phyloP scores from a whole-genome alignment of 2,797 vertebrate species.

The Oryzias dopingdopingensis region DNA sequence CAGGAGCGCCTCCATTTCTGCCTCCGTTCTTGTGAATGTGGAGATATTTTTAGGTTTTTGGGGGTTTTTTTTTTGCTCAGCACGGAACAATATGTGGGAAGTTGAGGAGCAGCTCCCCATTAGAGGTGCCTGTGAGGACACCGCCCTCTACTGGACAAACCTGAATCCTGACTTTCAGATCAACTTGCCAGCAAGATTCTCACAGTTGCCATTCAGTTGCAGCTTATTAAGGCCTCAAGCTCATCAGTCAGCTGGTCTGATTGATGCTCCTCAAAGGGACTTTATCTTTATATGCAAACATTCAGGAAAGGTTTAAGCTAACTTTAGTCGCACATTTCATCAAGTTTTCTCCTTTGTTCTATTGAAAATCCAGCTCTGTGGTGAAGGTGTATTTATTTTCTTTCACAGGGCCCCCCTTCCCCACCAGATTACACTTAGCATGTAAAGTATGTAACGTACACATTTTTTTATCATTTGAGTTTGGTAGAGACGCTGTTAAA shows the following conservation, averaged over 20 bases:
- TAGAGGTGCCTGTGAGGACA: constrained; percentile 1
- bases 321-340: too few species aligned
- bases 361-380: constrained; percentile 70
- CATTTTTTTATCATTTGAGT: constrained; percentile 63
- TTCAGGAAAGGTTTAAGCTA: not conserved
- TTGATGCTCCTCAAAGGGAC: constrained; percentile 38
- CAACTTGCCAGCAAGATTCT: not conserved
- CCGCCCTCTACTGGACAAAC: constrained; percentile 54
- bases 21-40: constrained; percentile 1
- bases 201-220: constrained; percentile 7
- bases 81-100: not conserved
- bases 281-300: constrained; percentile 53
- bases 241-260: constrained; percentile 73
- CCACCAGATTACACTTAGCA: constrained; percentile 70
- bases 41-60: not conserved
- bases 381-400: constrained; percentile 79
- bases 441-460: constrained; percentile 93
- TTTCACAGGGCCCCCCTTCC: constrained; percentile 70
- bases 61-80: not conserved
- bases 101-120: not conserved
- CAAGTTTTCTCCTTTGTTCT: constrained; percentile 33
- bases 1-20: not conserved
- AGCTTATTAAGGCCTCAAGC: constrained; percentile 40
- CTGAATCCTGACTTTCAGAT: constrained; percentile 5
- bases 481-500: constrained; percentile 27